These are phyloP conservation scores for Hirudo medicinalis DNA, from an alignment of 1,140 invertebrate genomes.

Conservation along the genomic window DNA sequence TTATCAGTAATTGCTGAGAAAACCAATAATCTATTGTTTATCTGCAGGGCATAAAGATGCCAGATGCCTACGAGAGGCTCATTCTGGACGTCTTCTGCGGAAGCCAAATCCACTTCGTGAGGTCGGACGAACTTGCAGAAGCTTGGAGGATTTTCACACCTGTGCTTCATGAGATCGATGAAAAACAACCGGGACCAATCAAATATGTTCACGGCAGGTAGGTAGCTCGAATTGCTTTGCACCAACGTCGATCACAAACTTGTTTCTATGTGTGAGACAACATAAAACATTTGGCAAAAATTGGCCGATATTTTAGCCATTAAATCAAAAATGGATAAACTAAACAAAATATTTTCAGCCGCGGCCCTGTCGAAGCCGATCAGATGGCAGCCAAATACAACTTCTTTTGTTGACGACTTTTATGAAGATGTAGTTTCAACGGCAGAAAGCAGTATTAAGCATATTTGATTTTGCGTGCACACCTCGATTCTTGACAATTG, in stretches of 20 bases:
- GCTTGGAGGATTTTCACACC: constrained; percentile 98
- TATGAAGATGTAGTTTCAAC: too few species aligned
- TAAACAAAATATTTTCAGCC: constrained; percentile 37
- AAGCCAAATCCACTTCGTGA: constrained; percentile 96
- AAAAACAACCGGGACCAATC: constrained; percentile 60
- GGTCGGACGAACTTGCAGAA: constrained; percentile 82
- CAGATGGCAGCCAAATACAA: constrained; percentile 60
- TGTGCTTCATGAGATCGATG: constrained; percentile 73
- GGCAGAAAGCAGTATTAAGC: too few species aligned
- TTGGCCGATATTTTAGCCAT: too few species aligned
- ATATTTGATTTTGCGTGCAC: too few species aligned
- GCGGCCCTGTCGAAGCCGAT: constrained; percentile 80
- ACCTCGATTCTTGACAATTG: too few species aligned
- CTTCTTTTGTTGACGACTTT: constrained; percentile 44
- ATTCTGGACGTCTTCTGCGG: constrained; percentile 95
- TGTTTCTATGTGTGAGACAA: too few species aligned
- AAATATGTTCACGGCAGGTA: constrained; percentile 60
- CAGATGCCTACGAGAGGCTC: constrained; percentile 92
- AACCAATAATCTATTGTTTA: too few species aligned
- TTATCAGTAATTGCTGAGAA: too few species aligned
- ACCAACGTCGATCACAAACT: too few species aligned
- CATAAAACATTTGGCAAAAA: too few species aligned
- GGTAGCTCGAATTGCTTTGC: too few species aligned
- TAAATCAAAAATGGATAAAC: too few species aligned
- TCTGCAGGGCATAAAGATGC: constrained; percentile 61